Evolutionary conservation across 2,888 invertebrate genomes (phyloP), one percentile per base, ranked within the genome.

Genomic region (Drosophila maculinotata): DNA sequence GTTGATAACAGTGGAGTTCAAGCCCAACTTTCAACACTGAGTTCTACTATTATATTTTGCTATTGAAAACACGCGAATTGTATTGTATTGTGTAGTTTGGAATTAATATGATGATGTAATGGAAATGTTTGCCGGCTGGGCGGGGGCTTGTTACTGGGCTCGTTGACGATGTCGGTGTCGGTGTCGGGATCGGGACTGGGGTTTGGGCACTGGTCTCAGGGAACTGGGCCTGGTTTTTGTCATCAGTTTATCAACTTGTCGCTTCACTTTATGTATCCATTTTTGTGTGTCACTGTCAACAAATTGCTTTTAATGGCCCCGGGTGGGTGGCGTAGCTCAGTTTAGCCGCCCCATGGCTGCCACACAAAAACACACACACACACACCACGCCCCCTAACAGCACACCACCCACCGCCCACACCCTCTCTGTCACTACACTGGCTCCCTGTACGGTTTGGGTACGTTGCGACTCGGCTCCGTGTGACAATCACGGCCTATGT

Each of bases 231-330:
- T 35, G 58, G 72, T 53, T 39, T 66, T 54, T 71, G 58, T 72
- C 53, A 63, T 64, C 69, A 53, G 71, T 62, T 74, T 74, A 67
- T 70, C 60, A 72, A 73, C 68, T 74, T 57, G 54, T 78, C 71
- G 66, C 68, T 75, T 79, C 59, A 64, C 56, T 79, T 75, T 81
- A 62, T 84, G 76, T 84, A 80, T 82, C 84, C 68, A 79, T 72
- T 77, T 87, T 79, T 82, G 73, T 87, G 79, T 87, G 87, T 87
- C 87, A 87, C 84, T 87, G 86, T 86, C 87, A 87, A 84, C 87
- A 83, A 84, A 84, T 85, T 85, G 85, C 70, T 80, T 80, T 79
- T 85, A 85, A 85, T 83, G 83, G 79, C 54, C 66, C 54, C 66
- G 73, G 65, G 62, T 82, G 72, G 79, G 77, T 75, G 76, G 74